Conservation (phyloP, 2,888 invertebrate species). For the Temnothorax ravouxi region DNA sequence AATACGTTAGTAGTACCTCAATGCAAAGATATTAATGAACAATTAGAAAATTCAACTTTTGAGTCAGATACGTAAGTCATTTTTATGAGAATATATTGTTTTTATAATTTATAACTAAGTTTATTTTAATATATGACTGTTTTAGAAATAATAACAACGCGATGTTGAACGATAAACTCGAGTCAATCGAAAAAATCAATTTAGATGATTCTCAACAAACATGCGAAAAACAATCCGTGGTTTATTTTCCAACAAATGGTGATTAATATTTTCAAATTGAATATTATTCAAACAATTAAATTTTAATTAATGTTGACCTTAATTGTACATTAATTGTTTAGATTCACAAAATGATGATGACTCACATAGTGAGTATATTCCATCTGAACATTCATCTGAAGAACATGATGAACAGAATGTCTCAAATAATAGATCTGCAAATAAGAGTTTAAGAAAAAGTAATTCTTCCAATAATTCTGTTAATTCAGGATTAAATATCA, state of each 20-base stretch:
- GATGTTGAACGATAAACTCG: neutral
- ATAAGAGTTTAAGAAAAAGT: neutral
- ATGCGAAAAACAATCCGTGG: neutral
- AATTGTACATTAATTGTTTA: neutral
- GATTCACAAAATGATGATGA: neutral
- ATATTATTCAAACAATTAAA: constrained; percentile 2
- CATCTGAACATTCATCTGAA: constrained; percentile 16
- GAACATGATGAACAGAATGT: neutral
- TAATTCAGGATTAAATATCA: constrained; percentile 8
- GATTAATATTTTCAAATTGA: neutral
- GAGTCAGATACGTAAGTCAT: neutral
- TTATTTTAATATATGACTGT: neutral
- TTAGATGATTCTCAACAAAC: neutral
- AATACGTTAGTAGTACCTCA: constrained; percentile 19
- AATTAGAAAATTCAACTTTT: neutral
- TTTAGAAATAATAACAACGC: neutral
- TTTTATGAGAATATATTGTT: neutral
- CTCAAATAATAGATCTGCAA: constrained; percentile 4
- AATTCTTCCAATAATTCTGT: neutral
- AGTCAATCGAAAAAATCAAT: neutral
- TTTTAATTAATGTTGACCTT: neutral
- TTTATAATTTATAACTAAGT: neutral
- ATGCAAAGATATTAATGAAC: neutral
- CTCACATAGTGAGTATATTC: neutral
- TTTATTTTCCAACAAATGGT: neutral